These are phyloP conservation scores for Pterophyllum scalare DNA, from an alignment of 2,113 vertebrate species.

Conservation along the genomic window DNA sequence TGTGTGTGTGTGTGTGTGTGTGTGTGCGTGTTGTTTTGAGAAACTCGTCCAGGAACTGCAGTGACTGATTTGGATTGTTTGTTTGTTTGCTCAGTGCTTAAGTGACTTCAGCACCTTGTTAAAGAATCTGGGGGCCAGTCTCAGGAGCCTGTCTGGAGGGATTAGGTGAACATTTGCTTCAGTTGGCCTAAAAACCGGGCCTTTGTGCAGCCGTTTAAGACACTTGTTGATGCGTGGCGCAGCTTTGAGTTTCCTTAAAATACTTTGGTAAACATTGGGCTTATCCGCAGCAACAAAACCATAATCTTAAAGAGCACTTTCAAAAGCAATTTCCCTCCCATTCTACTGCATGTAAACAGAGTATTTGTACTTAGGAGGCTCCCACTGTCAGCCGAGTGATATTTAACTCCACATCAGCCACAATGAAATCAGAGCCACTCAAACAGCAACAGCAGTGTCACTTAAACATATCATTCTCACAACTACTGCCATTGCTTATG, in stretches of 20 bases:
- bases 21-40: slow-evolving; percentile 20
- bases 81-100: slow-evolving; percentile 61
- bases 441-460: slow-evolving; percentile 1
- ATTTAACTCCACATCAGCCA: slow-evolving; percentile 55
- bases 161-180: slow-evolving; percentile 85
- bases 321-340: slow-evolving; percentile 81
- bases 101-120: slow-evolving; percentile 69
- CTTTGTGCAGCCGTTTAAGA: slow-evolving; percentile 86
- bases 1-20: not conserved
- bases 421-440: slow-evolving; percentile 33
- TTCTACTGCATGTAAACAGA: slow-evolving; percentile 85
- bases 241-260: slow-evolving; percentile 88
- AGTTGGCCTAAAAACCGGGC: slow-evolving; percentile 77
- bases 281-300: slow-evolving; percentile 86
- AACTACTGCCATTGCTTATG: not conserved
- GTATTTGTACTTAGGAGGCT: slow-evolving; percentile 80
- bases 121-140: slow-evolving; percentile 30
- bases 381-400: slow-evolving; percentile 71
- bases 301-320: slow-evolving; percentile 82
- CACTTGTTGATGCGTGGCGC: slow-evolving; percentile 84
- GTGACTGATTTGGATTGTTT: slow-evolving; percentile 58
- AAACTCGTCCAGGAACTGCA: slow-evolving; percentile 50
- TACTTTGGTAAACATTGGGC: slow-evolving; percentile 87
- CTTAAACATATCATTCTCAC: not conserved
- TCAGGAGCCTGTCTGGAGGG: slow-evolving; percentile 71